Base-by-base conservation (phyloP, 2,888 invertebrate species). In the Celastrina argiolus region DNA sequence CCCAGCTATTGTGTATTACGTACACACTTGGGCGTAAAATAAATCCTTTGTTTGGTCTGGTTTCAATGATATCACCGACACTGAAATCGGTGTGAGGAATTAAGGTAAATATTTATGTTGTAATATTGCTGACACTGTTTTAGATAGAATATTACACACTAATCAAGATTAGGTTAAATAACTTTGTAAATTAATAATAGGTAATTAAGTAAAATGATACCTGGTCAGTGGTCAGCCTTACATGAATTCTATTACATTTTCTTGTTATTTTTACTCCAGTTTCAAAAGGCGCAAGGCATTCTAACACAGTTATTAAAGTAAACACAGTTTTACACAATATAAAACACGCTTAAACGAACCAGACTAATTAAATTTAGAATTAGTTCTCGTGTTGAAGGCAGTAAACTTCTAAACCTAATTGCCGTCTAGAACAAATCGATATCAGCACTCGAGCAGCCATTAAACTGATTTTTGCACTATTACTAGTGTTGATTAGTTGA, bases 351-450 rank as follows among this genome's bases (percentile, higher is more conserved):
- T 34, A 59, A 59, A 59, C 16, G 18, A 26, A 61, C 36, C 18
- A 36, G 34, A 59, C 34, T 39, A 22, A 61, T 61, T 61, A 6
- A 39, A 61, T 61, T 39, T 3, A 36, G 22, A 61, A 61, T 61
- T 39, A 36, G 39, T 39, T 39, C 61, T 39, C 6, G 61, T 39
- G 39, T 14, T 41, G 45, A 41, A 63, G 68, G 65, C 41, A 63
- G 36, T 39, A 36, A 61, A 61, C 36, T 61, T 61, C 59, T 61
- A 61, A 69, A 67, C 73, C 79, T 88, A 87, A 88, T 88, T 87
- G 83, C 79, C 77, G 78, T 74, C 83, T 81, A 72, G 84, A 87
- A 85, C 88, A 81, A 88, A 88, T 88, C 83, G 84, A 83, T 86
- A 87, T 84, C 7, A 81, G 81, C 78, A 78, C 81, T 69, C 72